Evolutionary conservation across 1,140 invertebrate species (phyloP).

Genomic region (Mizuhopecten yessoensis): DNA sequence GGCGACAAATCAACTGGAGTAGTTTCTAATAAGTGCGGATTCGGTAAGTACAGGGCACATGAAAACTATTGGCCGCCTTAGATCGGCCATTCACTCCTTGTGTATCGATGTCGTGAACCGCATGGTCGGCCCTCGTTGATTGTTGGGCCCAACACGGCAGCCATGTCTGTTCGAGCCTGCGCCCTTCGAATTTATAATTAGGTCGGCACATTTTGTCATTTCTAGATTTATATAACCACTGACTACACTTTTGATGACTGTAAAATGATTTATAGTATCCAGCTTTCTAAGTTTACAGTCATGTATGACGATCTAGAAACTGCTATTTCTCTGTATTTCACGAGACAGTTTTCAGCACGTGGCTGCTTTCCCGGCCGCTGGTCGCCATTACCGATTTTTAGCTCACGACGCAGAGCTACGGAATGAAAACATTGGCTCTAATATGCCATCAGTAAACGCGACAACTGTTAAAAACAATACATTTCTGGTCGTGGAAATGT

Average conservation of each 20-base stretch:
- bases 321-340: conserved; percentile 52
- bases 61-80: neutral
- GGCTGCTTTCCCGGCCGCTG: neutral
- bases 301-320: neutral
- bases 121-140: neutral
- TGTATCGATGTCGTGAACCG: neutral
- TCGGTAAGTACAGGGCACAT: neutral
- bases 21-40: neutral
- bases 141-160: neutral
- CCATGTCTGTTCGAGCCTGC: conserved; percentile 28
- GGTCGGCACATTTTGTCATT: neutral
- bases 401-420: neutral
- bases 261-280: neutral
- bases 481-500: neutral
- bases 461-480: neutral
- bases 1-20: neutral
- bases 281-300: neutral
- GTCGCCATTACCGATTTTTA: neutral
- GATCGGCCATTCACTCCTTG: neutral
- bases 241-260: neutral
- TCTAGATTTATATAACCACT: neutral
- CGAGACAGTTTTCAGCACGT: conserved; percentile 5
- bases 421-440: neutral
- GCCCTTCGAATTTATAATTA: conserved; percentile 7
- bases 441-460: neutral